phyloP scores from a whole-genome alignment of 2,113 vertebrate species.

The Telmatochromis sp. region DNA sequence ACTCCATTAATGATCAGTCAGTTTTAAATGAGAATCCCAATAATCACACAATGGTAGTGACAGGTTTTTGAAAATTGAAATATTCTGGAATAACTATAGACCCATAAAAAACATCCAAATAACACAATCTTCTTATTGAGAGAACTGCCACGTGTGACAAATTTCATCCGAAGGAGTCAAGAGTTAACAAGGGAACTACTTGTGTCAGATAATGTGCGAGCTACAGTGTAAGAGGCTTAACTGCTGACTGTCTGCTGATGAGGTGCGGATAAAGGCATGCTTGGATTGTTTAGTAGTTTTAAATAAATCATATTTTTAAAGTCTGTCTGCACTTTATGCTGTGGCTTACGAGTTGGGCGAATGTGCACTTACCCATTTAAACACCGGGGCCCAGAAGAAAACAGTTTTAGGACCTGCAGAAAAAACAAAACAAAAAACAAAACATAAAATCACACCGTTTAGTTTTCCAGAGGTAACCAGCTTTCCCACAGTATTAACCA shows the following conservation, averaged over 20 bases:
- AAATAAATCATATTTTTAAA: not conserved
- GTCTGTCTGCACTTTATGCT: not conserved
- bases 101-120: not conserved
- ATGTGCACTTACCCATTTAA: slow-evolving; percentile 89
- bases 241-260: not conserved
- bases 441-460: not conserved
- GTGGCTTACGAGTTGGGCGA: not conserved
- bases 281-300: not conserved
- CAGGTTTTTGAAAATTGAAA: not conserved
- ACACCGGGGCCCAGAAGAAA: slow-evolving; percentile 98
- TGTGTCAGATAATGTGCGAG: not conserved
- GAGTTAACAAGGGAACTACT: not conserved
- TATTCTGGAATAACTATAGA: not conserved
- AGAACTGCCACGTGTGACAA: not conserved
- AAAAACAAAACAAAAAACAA: not conserved
- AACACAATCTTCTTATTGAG: not conserved
- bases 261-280: not conserved
- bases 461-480: not conserved
- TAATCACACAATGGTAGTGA: not conserved
- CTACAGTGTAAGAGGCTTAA: not conserved
- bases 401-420: slow-evolving; percentile 89
- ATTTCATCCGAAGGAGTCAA: not conserved
- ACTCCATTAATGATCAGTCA: not conserved
- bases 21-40: not conserved
- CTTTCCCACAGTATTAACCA: not conserved